Evolutionary conservation across 92 coral and sea anemone genomes (phyloP), one percentile per base, ranked within the genome.

Genomic region (Phenganax subtilis): DNA sequence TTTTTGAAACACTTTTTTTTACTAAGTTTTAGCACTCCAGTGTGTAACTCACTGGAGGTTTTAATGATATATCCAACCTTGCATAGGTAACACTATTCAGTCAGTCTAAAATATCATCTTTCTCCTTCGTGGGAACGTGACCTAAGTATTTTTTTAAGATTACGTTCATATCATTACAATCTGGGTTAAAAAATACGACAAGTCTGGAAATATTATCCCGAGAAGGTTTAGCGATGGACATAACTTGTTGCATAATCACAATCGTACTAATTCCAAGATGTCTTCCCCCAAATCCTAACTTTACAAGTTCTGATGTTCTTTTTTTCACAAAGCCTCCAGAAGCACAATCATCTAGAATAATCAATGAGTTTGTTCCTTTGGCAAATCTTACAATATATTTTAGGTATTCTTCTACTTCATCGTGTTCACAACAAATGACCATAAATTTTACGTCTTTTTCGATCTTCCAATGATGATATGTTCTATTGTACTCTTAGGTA

Each of bases 161-260:
- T 27, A 28, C 54, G 9, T 79, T 58, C 83, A 79, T 79, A 14
- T 60, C 83, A 30, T 30, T 51, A 59, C 54, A 12, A 44, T 66
- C 52, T 53, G 83, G 72, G 5, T 79, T 79, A 61, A 59, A 79
- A 57, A 79, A 79, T 14, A 57, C 17, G 52, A 60, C 72, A 30
- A 79, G 72, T 54, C 55, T 58, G n/a, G 72, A 51, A 27, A 79
- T 58, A 20, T 79, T 58, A 54, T 79, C 83, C 44, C 83, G 29
- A 61, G 25, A 79, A 12, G 83, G 72, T 69, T 79, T 79, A 30
- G 71, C 54, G 52, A 79, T 60, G 12, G 55, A 30, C 53, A 72
- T 79, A 54, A 58, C 5, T 79, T 79, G 83, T 31, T 79, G 83
- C 0, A 72, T 60, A 28, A 58, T 59, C 72, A 79, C 83, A 28